Base-by-base conservation (phyloP, 2,888 invertebrate species). In the Aquatica leii region DNA sequence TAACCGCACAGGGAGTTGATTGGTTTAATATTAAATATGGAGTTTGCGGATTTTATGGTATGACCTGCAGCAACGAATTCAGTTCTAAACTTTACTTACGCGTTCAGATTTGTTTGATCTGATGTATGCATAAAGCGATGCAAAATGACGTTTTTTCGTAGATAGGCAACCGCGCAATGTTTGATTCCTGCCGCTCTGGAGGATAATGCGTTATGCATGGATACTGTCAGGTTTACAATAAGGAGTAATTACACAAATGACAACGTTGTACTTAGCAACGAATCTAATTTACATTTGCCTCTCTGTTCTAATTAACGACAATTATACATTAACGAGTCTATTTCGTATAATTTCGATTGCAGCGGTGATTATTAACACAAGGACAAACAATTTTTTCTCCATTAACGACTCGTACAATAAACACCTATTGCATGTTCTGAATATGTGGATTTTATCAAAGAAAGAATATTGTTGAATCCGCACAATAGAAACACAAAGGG, bases 11-110 rank as follows among this genome's bases (percentile, higher is more conserved):
- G 62, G 66, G 62, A 69, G 67, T 69, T 69, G 71, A 73, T 71
- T 73, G 72, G 70, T 71, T 72, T 73, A 69, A 70, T 71, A 73
- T 72, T 72, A 71, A 73, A 72, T 71, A 70, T 71, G 71, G 66
- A 69, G 67, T 56, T 62, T 65, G 55, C 57, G 55, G 62, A 62
- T 62, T 55, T 62, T 43, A 31, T 40, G 18, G 43, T 43, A 51
- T 46, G 48, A 51, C 65, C 62, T 40, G 14, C 15, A 51, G 65
- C 62, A 24, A 65, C 37, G 54, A 59, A 56, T 59, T 62, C 59
- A 35, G 65, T 51, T 58, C 49, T 46, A 56, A 65, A 61, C 60
- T 54, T 59, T 55, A 59, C 63, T 54, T 57, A 50, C 54, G 59
- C 51, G 46, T 46, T 41, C 49, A 62, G 62, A 54, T 59, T 62